Conservation (phyloP, 2,797 vertebrate genomes). For the Lithobates pipiens region DNA sequence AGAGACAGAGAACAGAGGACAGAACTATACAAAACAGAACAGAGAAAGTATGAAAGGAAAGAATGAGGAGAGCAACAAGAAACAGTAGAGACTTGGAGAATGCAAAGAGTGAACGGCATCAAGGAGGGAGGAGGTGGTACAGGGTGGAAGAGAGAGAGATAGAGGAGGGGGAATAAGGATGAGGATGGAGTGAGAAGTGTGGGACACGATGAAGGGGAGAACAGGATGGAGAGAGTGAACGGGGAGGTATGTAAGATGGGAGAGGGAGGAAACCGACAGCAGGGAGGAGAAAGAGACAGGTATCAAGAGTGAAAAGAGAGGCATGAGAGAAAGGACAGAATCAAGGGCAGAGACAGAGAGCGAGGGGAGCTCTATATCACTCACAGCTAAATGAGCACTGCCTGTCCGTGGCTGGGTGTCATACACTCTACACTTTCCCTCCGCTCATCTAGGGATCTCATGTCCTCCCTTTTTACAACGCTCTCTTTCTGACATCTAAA, state of each 20-base stretch:
- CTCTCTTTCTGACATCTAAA: neutral
- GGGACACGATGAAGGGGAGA: slow-evolving; percentile 23
- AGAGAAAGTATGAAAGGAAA: slow-evolving; percentile 7
- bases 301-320: slow-evolving; percentile 41
- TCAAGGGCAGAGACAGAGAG: slow-evolving; percentile 42
- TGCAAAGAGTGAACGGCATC: slow-evolving; percentile 19
- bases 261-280: slow-evolving; percentile 35
- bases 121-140: neutral
- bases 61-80: slow-evolving; percentile 23
- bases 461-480: neutral
- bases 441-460: slow-evolving; percentile 10
- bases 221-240: slow-evolving; percentile 11
- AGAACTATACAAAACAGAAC: slow-evolving; percentile 18
- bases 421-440: neutral
- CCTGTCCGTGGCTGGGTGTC: slow-evolving; percentile 3
- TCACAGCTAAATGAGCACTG: slow-evolving; percentile 21
- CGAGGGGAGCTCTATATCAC: slow-evolving; percentile 26
- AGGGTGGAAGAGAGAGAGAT: neutral
- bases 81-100: slow-evolving; percentile 2
- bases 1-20: neutral
- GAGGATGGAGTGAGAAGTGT: slow-evolving; percentile 37
- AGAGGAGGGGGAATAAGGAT: slow-evolving; percentile 36
- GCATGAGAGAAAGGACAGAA: slow-evolving; percentile 48
- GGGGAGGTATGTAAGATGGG: slow-evolving; percentile 18
- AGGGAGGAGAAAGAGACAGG: slow-evolving; percentile 47